Conservation (phyloP, 2,888 invertebrate genomes). For the Cepaea hortensis region DNA sequence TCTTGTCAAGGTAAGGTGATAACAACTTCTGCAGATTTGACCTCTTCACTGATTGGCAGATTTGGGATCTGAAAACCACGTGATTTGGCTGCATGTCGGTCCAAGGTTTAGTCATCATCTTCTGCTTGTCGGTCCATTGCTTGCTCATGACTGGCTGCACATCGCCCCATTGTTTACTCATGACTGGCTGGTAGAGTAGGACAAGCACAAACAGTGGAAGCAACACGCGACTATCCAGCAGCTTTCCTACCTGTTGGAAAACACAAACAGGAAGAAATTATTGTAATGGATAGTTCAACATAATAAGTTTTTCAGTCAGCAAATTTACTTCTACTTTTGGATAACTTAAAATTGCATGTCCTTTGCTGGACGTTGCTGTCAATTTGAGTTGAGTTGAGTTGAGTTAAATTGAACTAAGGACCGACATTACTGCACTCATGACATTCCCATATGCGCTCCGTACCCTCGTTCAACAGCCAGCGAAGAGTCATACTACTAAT, state of each 20-base stretch:
- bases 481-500: too few relatives aligned
- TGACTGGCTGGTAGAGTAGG: slow-evolving; percentile 33
- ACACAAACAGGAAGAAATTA: neutral
- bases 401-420: too few relatives aligned
- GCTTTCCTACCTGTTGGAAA: slow-evolving; percentile 26
- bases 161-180: slow-evolving; percentile 43
- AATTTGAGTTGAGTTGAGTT: too few relatives aligned
- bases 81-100: slow-evolving; percentile 33
- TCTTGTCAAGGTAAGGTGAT: slow-evolving; percentile 62
- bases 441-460: too few relatives aligned
- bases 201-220: slow-evolving; percentile 19
- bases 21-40: slow-evolving; percentile 59
- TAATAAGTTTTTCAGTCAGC: neutral
- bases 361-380: too few relatives aligned
- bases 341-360: too few relatives aligned
- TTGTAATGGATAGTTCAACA: neutral
- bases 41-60: slow-evolving; percentile 59
- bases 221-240: slow-evolving; percentile 22
- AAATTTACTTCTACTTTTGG: neutral
- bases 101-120: slow-evolving; percentile 38
- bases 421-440: too few relatives aligned
- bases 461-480: too few relatives aligned
- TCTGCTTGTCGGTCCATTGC: too few relatives aligned
- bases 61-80: slow-evolving; percentile 53
- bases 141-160: neutral